Conservation (phyloP, 30 jellyfish, hydroid and myxozoan genomes). For the Turritopsis dohrnii region DNA sequence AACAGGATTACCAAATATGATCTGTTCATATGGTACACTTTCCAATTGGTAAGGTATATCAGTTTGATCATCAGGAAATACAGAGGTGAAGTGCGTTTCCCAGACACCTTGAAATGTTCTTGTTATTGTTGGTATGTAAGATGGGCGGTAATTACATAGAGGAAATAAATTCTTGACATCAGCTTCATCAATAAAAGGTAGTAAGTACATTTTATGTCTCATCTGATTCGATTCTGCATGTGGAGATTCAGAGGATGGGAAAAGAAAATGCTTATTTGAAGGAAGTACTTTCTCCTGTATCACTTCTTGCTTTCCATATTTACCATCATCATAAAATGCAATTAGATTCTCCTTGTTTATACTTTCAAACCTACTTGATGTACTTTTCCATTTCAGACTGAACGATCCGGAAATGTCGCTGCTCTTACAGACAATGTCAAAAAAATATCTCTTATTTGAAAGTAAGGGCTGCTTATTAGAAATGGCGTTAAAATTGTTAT, state of each 20-base stretch:
- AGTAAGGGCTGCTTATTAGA: background rate
- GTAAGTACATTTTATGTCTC: constrained; percentile 39
- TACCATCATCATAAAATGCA: constrained; percentile 16
- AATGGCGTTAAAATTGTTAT: background rate
- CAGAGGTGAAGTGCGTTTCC: constrained; percentile 73
- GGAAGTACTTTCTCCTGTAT: constrained; percentile 19
- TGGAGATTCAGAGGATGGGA: background rate
- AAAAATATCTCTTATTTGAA: constrained; percentile 31
- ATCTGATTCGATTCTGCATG: constrained; percentile 2
- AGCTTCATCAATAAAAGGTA: constrained; percentile 57
- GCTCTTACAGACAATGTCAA: constrained; percentile 31
- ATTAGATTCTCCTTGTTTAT: background rate
- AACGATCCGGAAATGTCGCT: constrained; percentile 32
- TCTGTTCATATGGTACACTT: constrained; percentile 41
- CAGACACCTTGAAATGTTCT: constrained; percentile 61
- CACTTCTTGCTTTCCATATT: background rate
- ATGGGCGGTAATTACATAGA: constrained; percentile 55
- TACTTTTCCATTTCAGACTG: constrained; percentile 20
- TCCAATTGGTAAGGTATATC: constrained; percentile 16
- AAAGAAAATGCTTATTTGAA: background rate
- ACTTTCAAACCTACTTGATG: background rate
- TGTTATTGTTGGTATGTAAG: constrained; percentile 39
- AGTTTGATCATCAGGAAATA: constrained; percentile 74
- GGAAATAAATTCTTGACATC: constrained; percentile 47
- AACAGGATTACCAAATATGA: constrained; percentile 77